Conservation (phyloP, 2,113 vertebrate species). For the Forbesichthys agassizii region DNA sequence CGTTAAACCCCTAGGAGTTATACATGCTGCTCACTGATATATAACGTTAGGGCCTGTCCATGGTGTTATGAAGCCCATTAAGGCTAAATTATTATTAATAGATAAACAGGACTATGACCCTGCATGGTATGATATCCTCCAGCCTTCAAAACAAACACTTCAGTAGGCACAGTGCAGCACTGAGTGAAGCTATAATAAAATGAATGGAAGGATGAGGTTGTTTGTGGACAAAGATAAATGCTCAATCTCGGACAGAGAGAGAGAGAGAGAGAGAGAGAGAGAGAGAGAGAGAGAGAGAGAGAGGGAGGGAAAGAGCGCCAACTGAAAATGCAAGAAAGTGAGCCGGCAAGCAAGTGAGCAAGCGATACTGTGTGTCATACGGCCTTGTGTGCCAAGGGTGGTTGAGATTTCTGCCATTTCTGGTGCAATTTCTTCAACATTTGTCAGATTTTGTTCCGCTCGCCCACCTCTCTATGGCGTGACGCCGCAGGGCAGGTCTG, state of each 20-base stretch:
- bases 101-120: no score
- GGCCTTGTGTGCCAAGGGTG: neutral
- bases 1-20: no score
- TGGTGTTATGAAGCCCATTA: no score
- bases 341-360: neutral
- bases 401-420: no score
- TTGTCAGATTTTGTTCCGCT: neutral
- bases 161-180: no score
- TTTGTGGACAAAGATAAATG: neutral
- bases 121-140: no score
- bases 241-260: neutral
- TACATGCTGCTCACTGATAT: no score
- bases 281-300: neutral
- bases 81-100: no score
- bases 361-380: conserved; percentile 10
- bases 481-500: neutral
- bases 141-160: neutral
- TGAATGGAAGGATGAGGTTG: neutral
- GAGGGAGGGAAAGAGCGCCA: no score
- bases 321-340: neutral
- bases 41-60: no score
- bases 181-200: neutral
- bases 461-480: neutral
- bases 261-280: neutral
- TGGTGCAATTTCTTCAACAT: conserved; percentile 1